Conservation (phyloP, 2,888 invertebrate genomes). For the Drosophila fungiperda region DNA sequence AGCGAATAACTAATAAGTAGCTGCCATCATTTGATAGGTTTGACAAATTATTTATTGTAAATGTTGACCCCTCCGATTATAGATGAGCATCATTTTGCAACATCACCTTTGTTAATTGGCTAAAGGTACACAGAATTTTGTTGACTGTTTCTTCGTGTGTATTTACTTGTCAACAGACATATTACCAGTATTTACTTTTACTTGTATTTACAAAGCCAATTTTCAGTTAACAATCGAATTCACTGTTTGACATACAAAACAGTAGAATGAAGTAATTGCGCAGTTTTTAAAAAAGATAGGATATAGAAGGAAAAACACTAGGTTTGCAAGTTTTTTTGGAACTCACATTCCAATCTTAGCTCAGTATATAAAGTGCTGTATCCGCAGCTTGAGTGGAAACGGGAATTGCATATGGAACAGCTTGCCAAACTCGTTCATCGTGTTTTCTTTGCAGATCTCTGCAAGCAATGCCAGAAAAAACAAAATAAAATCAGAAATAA, state of each 20-base stretch:
- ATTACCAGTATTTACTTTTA: slow-evolving; percentile 24
- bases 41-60: slow-evolving; percentile 52
- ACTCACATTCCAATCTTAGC: background rate
- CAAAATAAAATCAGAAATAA: slow-evolving; percentile 28
- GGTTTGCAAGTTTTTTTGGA: background rate
- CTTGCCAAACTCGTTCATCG: slow-evolving; percentile 63
- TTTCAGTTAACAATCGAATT: slow-evolving; percentile 55
- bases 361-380: slow-evolving; percentile 32
- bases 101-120: slow-evolving; percentile 67
- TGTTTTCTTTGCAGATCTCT: slow-evolving; percentile 51
- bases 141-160: background rate
- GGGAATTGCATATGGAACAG: slow-evolving; percentile 29
- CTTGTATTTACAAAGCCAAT: no score
- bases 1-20: slow-evolving; percentile 50
- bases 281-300: background rate
- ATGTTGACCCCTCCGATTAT: slow-evolving; percentile 2
- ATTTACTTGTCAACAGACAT: slow-evolving; percentile 25
- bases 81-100: slow-evolving; percentile 54
- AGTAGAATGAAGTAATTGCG: slow-evolving; percentile 53
- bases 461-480: slow-evolving; percentile 24
- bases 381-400: slow-evolving; percentile 37
- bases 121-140: slow-evolving; percentile 13
- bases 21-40: slow-evolving; percentile 43
- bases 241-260: slow-evolving; percentile 56
- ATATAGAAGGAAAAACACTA: slow-evolving; percentile 7